These are phyloP conservation scores for Eidolon helvum DNA, from an alignment of 2,113 vertebrate species.

Conservation along the genomic window DNA sequence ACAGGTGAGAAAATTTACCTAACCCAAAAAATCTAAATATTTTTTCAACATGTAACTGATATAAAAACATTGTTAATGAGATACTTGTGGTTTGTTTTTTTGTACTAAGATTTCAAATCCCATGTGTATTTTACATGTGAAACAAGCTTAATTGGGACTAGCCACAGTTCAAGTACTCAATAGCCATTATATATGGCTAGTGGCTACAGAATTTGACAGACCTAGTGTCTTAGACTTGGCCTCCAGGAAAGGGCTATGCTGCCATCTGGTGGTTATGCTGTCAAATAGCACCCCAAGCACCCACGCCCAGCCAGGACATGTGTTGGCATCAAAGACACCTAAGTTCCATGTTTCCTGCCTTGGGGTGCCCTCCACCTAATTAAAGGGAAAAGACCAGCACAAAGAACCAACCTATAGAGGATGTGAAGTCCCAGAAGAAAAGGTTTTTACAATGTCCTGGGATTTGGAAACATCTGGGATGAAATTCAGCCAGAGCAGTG, in stretches of 20 bases:
- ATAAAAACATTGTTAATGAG: background rate
- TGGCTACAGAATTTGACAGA: background rate
- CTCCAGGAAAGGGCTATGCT: background rate
- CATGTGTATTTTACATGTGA: background rate
- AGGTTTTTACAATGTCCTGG: background rate
- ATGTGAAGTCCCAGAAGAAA: background rate
- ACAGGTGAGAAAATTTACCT: background rate
- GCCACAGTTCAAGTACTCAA: background rate
- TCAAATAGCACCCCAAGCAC: background rate
- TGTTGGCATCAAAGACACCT: background rate
- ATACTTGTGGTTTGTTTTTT: background rate
- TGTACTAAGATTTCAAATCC: background rate
- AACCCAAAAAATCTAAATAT: background rate
- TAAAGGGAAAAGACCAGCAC: background rate
- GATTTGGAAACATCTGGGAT: background rate
- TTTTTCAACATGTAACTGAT: background rate
- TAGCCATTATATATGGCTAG: background rate
- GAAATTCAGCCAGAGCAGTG: background rate
- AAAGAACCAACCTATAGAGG: background rate
- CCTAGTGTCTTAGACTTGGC: background rate
- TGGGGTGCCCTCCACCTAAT: background rate
- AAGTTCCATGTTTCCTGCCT: background rate
- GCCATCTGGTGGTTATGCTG: slow-evolving; percentile 3
- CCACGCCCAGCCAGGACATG: background rate
- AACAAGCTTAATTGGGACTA: background rate